Evolutionary conservation across 2,113 vertebrate genomes (phyloP).

Genomic region (Lagopus muta): DNA sequence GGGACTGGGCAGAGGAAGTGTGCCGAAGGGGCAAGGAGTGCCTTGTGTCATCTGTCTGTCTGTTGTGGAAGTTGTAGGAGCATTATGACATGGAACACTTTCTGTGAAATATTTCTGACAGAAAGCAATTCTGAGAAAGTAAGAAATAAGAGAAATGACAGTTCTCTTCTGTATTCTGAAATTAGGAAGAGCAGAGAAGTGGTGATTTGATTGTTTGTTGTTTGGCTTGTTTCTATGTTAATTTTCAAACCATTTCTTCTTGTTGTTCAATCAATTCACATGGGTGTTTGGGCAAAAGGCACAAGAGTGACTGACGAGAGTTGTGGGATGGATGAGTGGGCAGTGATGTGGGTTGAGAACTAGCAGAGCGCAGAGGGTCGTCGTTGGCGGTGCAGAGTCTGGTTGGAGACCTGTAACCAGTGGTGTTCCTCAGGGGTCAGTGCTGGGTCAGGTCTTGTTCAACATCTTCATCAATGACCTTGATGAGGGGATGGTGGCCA

Average conservation of each 20-base stretch:
- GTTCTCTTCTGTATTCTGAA: not conserved
- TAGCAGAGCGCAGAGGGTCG: no score
- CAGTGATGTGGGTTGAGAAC: no score
- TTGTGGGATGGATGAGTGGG: no score
- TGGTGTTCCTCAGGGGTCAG: no score
- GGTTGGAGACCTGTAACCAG: no score
- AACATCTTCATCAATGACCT: no score
- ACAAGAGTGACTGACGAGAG: not conserved
- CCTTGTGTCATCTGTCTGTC: rapidly evolving
- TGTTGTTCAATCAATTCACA: not conserved
- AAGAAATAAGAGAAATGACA: not conserved
- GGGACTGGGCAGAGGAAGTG: not conserved
- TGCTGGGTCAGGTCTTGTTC: no score
- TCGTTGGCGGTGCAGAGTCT: no score
- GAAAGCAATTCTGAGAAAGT: not conserved
- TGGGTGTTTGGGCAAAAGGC: rapidly evolving
- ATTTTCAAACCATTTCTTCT: not conserved
- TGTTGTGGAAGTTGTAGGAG: rapidly evolving
- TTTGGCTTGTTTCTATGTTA: not conserved
- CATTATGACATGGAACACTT: rapidly evolving
- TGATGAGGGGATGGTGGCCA: no score
- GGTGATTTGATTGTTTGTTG: not conserved
- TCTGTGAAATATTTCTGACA: not conserved
- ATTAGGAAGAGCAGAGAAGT: not conserved
- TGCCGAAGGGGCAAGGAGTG: not conserved